phyloP scores from a whole-genome alignment of 2,113 vertebrate species.

The Butorides virescens region DNA sequence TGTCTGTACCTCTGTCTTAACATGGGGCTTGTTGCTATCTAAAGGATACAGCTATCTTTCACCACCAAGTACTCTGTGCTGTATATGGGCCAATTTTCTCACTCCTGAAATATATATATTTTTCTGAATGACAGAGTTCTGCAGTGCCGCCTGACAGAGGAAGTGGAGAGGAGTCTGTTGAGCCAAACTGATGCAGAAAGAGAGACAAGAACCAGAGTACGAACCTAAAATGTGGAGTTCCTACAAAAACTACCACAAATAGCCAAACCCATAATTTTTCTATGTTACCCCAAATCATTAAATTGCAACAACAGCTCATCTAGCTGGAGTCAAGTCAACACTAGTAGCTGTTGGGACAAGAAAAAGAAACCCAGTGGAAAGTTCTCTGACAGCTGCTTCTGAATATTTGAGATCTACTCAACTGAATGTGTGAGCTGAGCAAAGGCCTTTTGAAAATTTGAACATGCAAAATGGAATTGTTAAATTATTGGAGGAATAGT shows the following conservation, averaged over 20 bases:
- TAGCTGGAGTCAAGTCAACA: neutral
- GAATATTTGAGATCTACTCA: slow-evolving; percentile 10
- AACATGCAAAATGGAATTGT: neutral
- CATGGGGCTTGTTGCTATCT: neutral
- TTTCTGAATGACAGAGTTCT: slow-evolving; percentile 9
- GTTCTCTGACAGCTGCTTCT: slow-evolving; percentile 25
- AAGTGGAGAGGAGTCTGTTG: neutral
- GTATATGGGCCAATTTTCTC: neutral
- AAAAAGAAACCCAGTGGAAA: slow-evolving; percentile 32
- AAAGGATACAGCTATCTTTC: neutral
- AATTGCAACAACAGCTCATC: neutral
- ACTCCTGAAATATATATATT: neutral
- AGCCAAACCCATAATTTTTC: slow-evolving; percentile 1
- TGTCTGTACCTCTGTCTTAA: neutral
- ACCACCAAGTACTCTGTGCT: neutral
- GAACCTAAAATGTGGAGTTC: neutral
- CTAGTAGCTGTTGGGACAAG: neutral
- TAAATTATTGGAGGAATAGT: neutral
- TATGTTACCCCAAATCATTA: neutral
- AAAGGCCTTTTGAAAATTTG: neutral
- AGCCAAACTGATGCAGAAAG: neutral
- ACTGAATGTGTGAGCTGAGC: neutral
- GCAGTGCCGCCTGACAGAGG: neutral
- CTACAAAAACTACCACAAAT: neutral
- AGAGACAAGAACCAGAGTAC: neutral